phyloP scores from a whole-genome alignment of 2,797 vertebrate species.

The Sebastes iracundus region DNA sequence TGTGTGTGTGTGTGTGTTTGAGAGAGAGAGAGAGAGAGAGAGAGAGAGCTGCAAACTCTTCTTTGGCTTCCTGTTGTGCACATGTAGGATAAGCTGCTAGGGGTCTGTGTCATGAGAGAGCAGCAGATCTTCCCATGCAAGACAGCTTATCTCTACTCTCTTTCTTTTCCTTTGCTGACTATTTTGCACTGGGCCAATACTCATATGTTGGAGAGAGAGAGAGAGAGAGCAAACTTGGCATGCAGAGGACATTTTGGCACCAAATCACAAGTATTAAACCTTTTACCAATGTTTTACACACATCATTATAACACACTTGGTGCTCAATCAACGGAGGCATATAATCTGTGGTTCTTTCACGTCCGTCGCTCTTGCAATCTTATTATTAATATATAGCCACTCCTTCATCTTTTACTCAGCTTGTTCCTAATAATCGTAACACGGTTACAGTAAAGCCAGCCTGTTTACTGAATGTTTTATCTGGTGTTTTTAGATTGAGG shows the following conservation, averaged over 20 bases:
- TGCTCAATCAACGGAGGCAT: background rate
- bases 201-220: constrained; percentile 8
- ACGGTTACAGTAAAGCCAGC: background rate
- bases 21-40: background rate
- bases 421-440: background rate
- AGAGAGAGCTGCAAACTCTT: constrained; percentile 20
- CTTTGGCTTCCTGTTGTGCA: constrained; percentile 79
- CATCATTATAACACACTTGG: background rate
- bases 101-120: constrained; percentile 71
- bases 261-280: constrained; percentile 4
- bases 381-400: background rate
- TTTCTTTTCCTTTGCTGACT: constrained; percentile 63
- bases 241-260: constrained; percentile 13
- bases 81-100: constrained; percentile 71
- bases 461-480: background rate
- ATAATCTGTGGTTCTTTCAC: background rate
- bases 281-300: background rate
- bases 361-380: background rate
- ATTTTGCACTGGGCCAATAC: constrained; percentile 28
- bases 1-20: background rate
- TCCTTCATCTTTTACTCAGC: background rate
- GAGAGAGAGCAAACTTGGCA: constrained; percentile 8
- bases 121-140: constrained; percentile 72
- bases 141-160: constrained; percentile 69
- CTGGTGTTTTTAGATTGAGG: constrained; percentile 11